Base-by-base conservation (phyloP, 2,888 invertebrate genomes). In the Esperia sulphurella region DNA sequence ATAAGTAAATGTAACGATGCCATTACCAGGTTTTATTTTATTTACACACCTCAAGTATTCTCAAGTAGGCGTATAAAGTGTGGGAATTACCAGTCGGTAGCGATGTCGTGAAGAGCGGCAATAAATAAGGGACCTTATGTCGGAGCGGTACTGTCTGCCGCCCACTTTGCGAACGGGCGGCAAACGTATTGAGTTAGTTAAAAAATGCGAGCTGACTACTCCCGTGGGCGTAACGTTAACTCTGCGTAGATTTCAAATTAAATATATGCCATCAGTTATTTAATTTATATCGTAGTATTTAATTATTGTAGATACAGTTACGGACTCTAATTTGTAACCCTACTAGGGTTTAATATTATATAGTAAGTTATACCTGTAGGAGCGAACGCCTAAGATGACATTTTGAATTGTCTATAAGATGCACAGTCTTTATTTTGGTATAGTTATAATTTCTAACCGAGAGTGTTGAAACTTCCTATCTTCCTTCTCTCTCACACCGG, bases 1-100 rank as follows among this genome's bases (percentile, higher is more conserved):
- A 78, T 75, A 78, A 72, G 65, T 68, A 69, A 73, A 72, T 70
- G 68, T 71, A 70, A 77, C 71, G 72, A 65, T 60, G 55, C 75
- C 71, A 75, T 81, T 79, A 79, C 71, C 59, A 61, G 74, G 66
- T 74, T 79, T 82, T 77, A 82, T 80, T 82, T 82, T 81, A 81
- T 81, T 80, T 79, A 77, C 75, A 68, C 74, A 72, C 71, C 74
- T 79, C 68, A 71, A 73, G 65, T 71, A 69, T 73, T 66, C 71
- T 68, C 65, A 71, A 71, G 70, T 68, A 75, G 70, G 74, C 71
- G 70, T 69, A 71, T 76, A 68, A 76, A 78, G 71, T 75, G 78
- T 79, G 80, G 70, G 81, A 81, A 83, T 76, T 72, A 67, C 69
- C 75, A 71, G 69, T 68, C 63, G 69, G 71, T 61, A 58, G 63